Evolutionary conservation across 1,140 invertebrate species (phyloP).

Genomic region (Yoshiicerus persimilis): DNA sequence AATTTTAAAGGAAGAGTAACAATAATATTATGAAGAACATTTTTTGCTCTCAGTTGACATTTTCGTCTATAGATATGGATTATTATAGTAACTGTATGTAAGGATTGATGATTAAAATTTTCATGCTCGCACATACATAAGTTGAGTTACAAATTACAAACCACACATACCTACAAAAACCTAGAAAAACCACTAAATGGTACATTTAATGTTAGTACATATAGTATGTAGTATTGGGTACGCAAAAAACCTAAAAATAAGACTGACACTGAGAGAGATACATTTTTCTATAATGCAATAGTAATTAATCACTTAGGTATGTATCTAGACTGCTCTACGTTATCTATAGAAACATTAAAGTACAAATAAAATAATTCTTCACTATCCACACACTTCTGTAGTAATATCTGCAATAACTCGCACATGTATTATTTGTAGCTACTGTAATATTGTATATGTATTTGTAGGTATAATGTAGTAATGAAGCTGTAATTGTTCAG

Average conservation of each 20-base stretch:
- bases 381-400: conserved; percentile 11
- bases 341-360: conserved; percentile 21
- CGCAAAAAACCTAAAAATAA: background rate
- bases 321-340: background rate
- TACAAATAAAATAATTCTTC: conserved; percentile 17
- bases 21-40: background rate
- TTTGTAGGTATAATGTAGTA: conserved; percentile 3
- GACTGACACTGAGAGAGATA: background rate
- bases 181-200: background rate
- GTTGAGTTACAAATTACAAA: conserved; percentile 2
- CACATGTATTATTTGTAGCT: background rate
- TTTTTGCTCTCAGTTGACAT: background rate
- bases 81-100: background rate
- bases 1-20: background rate
- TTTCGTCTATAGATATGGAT: background rate
- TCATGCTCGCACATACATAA: background rate
- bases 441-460: background rate
- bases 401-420: conserved; percentile 18
- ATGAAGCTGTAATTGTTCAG: background rate
- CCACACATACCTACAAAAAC: conserved; percentile 1
- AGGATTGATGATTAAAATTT: background rate
- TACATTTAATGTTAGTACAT: background rate
- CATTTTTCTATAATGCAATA: background rate
- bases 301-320: background rate
- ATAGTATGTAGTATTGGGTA: background rate